These are phyloP conservation scores for Euura lappo DNA, from an alignment of 1,140 invertebrate species.

Conservation along the genomic window DNA sequence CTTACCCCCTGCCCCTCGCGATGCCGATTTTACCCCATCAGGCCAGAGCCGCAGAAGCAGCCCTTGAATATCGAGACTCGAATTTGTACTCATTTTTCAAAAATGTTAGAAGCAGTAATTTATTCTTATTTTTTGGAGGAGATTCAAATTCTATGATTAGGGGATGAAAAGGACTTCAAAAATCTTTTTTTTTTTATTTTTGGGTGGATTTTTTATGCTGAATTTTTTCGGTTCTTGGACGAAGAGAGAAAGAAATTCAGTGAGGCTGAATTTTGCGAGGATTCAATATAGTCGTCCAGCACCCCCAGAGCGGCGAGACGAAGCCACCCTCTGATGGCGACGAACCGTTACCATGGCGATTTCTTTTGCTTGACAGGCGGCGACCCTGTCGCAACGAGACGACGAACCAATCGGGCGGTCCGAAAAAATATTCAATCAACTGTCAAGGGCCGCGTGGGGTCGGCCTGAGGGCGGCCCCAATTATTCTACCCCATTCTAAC, in stretches of 20 bases:
- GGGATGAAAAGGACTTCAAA: neutral
- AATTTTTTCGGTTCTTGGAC: too few relatives aligned
- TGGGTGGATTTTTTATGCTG: neutral
- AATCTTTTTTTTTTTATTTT: neutral
- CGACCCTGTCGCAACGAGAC: conserved; percentile 37
- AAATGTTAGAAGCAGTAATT: too few relatives aligned
- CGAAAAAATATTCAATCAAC: conserved; percentile 62
- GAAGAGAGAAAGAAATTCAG: too few relatives aligned
- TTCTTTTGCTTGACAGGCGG: conserved; percentile 58
- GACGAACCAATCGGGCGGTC: conserved; percentile 58
- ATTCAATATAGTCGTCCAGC: neutral
- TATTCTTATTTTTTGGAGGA: too few relatives aligned
- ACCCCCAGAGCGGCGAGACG: conserved; percentile 3
- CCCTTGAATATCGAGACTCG: too few relatives aligned
- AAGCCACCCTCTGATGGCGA: conserved; percentile 33
- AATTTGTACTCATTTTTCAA: too few relatives aligned
- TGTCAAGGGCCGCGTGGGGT: conserved; percentile 51
- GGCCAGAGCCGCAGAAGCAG: neutral
- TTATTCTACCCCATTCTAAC: conserved; percentile 13
- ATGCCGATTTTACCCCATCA: neutral
- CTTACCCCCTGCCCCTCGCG: neutral
- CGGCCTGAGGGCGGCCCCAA: conserved; percentile 30
- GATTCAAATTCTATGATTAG: too few relatives aligned
- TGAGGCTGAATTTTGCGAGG: neutral
- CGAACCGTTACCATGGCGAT: conserved; percentile 55